Conservation (phyloP, 2,113 vertebrate species). For the Chloropsis cyanopogon region DNA sequence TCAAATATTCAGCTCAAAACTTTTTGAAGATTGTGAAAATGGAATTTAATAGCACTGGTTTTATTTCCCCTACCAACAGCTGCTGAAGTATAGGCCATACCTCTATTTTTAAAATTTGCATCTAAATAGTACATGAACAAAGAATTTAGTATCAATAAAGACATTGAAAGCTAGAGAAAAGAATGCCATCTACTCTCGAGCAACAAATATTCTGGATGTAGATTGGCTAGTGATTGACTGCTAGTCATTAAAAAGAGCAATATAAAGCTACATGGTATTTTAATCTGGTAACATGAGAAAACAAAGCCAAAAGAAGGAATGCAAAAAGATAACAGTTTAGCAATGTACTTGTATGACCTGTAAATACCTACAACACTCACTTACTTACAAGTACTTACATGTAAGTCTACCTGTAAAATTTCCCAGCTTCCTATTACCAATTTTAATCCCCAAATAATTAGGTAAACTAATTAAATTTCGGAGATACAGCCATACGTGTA, state of each 20-base stretch:
- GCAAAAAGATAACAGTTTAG: background rate
- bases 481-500: background rate
- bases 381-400: background rate
- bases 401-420: background rate
- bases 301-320: background rate
- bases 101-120: background rate
- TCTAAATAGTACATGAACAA: background rate
- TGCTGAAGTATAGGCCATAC: background rate
- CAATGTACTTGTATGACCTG: background rate
- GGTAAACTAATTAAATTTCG: background rate
- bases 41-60: background rate
- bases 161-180: background rate
- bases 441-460: background rate
- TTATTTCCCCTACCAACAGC: background rate
- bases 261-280: background rate
- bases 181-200: background rate
- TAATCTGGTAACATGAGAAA: background rate
- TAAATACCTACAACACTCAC: background rate
- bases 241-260: background rate
- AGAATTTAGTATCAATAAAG: background rate
- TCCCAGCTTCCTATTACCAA: background rate
- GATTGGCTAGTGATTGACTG: background rate
- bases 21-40: background rate
- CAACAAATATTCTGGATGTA: background rate
- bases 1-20: constrained; percentile 6